These are phyloP conservation scores for Shinisaurus crocodilurus DNA, from an alignment of 2,113 vertebrate species.

Conservation along the genomic window DNA sequence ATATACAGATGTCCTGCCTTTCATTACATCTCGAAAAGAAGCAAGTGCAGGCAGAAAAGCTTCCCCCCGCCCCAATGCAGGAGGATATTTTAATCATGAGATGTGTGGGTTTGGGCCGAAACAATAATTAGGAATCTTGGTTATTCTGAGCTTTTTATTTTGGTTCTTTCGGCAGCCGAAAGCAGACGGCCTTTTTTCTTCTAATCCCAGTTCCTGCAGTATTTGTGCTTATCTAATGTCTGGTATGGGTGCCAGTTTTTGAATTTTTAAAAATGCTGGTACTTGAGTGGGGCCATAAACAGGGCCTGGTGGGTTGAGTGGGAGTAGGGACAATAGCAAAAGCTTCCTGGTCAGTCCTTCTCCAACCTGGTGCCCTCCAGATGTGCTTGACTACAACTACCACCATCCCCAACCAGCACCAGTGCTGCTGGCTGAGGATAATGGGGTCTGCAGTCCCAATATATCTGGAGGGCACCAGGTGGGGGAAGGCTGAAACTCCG, in stretches of 20 bases:
- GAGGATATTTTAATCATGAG: conserved; percentile 6
- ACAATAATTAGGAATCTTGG: background rate
- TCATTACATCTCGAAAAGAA: background rate
- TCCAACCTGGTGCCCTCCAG: background rate
- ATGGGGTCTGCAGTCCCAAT: no score
- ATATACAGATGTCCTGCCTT: background rate
- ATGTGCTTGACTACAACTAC: no score
- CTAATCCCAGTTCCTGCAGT: background rate
- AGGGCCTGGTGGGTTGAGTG: background rate
- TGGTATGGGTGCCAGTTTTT: background rate
- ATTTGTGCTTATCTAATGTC: background rate
- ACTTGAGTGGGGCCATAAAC: background rate
- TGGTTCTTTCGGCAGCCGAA: conserved; percentile 11
- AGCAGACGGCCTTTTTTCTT: background rate
- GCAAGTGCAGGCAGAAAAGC: background rate
- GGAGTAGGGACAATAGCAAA: background rate
- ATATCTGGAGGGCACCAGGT: no score
- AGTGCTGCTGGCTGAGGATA: background rate
- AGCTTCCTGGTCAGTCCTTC: background rate
- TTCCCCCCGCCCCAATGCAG: background rate
- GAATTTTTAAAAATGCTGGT: background rate
- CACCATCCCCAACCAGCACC: no score
- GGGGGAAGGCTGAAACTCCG: no score
- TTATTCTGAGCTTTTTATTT: conserved; percentile 18
- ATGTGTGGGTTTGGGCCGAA: conserved; percentile 6